These are phyloP conservation scores for Parazoanthus atlanticus DNA, from an alignment of 92 coral and sea anemone species.

Conservation along the genomic window DNA sequence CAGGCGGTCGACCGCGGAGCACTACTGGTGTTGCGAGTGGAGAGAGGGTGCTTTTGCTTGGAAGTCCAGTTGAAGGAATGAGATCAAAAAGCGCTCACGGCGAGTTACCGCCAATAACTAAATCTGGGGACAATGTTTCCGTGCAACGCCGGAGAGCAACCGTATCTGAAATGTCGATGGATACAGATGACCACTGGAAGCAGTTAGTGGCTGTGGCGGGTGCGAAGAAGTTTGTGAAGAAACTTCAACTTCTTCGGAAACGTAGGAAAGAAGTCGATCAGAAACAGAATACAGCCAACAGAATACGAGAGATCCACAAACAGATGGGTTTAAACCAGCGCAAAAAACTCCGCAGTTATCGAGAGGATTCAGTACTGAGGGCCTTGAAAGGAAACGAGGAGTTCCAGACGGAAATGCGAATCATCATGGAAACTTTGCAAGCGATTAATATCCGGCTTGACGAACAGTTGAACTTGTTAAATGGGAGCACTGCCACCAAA, in stretches of 20 bases:
- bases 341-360: conserved; percentile 17
- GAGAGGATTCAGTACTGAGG: neutral
- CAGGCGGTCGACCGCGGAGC: conserved; percentile 1
- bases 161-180: neutral
- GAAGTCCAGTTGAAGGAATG: neutral
- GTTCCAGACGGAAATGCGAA: conserved; percentile 24
- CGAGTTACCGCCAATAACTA: neutral
- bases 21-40: neutral
- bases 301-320: conserved; percentile 35
- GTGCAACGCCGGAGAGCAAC: neutral
- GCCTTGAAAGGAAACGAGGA: conserved; percentile 13
- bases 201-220: neutral
- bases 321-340: conserved; percentile 42
- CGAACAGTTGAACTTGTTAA: conserved; percentile 22
- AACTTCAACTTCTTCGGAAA: neutral
- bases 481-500: neutral
- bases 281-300: conserved; percentile 14
- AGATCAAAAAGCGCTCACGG: neutral
- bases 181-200: conserved; percentile 1
- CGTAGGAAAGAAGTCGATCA: neutral
- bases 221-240: conserved; percentile 22
- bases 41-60: neutral
- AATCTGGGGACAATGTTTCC: neutral
- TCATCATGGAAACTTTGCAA: conserved; percentile 37
- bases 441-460: conserved; percentile 38